Conservation (phyloP, 2,113 vertebrate species). For the Petaurus breviceps region DNA sequence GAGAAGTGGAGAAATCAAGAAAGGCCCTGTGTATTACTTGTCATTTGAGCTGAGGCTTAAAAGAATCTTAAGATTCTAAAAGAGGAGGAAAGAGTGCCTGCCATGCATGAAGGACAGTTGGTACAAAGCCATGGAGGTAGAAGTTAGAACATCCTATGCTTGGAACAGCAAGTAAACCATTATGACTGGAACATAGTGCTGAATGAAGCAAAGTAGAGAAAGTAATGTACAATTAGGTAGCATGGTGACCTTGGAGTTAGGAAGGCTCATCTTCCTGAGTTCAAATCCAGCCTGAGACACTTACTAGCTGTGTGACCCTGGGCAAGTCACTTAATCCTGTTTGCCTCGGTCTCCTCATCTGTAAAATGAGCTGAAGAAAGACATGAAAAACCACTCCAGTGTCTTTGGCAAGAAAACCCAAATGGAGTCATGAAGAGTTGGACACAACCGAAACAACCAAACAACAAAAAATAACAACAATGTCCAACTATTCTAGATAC, state of each 20-base stretch:
- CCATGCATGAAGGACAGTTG: not conserved
- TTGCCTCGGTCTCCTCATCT: too few relatives aligned
- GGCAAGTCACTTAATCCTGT: too few relatives aligned
- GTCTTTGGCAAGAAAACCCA: too few relatives aligned
- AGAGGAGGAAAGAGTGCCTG: not conserved
- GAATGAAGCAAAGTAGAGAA: not conserved
- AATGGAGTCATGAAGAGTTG: too few relatives aligned
- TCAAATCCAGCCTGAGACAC: not conserved
- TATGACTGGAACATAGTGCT: not conserved
- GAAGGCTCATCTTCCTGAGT: not conserved
- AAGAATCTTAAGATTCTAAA: not conserved
- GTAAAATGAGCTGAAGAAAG: too few relatives aligned
- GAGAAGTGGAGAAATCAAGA: not conserved
- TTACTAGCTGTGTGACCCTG: too few relatives aligned
- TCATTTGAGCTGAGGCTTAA: not conserved
- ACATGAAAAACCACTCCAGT: too few relatives aligned
- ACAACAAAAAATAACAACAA: too few relatives aligned
- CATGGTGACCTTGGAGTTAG: not conserved
- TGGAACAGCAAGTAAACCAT: not conserved
- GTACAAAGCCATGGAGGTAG: not conserved
- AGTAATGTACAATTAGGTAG: not conserved
- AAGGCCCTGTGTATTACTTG: too few relatives aligned
- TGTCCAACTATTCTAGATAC: too few relatives aligned
- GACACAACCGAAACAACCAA: too few relatives aligned
- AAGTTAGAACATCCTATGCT: not conserved